Evolutionary conservation across 53 echinoderm and acorn worm species (phyloP).

Genomic region (Paelopatides confundens): DNA sequence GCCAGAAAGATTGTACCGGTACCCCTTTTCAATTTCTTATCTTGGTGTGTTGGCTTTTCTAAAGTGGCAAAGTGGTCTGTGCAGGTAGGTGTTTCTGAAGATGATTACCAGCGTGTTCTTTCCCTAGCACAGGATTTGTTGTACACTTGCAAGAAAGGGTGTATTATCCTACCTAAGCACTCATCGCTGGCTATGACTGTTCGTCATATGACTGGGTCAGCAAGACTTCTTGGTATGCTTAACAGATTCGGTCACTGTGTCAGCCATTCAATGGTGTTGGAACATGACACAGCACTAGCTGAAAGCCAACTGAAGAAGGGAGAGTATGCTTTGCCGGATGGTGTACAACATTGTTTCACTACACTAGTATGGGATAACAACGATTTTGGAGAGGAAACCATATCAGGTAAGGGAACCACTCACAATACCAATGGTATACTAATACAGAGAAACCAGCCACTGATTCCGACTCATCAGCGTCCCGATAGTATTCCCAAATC

Average conservation of each 20-base stretch:
- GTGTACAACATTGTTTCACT: constrained; percentile 41
- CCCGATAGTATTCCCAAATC: constrained; percentile 3
- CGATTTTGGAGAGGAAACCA: constrained; percentile 74
- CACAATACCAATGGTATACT: constrained; percentile 76
- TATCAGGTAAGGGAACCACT: constrained; percentile 71
- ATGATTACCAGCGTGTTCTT: constrained; percentile 31
- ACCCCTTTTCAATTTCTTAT: constrained; percentile 47
- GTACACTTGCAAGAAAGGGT: constrained; percentile 54
- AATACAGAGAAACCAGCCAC: constrained; percentile 43
- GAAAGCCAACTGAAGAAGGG: constrained; percentile 52
- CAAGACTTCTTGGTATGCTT: constrained; percentile 63
- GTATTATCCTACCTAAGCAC: constrained; percentile 61
- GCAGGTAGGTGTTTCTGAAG: constrained; percentile 13
- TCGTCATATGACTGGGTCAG: constrained; percentile 76
- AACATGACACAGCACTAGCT: constrained; percentile 82
- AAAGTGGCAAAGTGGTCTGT: neutral
- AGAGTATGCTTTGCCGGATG: constrained; percentile 49
- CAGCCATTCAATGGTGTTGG: constrained; percentile 56
- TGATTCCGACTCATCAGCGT: neutral
- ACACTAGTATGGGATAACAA: constrained; percentile 79
- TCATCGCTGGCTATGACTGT: constrained; percentile 67
- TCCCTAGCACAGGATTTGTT: constrained; percentile 66
- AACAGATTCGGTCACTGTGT: constrained; percentile 81
- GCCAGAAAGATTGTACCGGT: constrained; percentile 21
- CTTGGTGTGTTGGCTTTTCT: constrained; percentile 48